Conservation (phyloP, 2,113 vertebrate species). For the Bubo scandiacus region DNA sequence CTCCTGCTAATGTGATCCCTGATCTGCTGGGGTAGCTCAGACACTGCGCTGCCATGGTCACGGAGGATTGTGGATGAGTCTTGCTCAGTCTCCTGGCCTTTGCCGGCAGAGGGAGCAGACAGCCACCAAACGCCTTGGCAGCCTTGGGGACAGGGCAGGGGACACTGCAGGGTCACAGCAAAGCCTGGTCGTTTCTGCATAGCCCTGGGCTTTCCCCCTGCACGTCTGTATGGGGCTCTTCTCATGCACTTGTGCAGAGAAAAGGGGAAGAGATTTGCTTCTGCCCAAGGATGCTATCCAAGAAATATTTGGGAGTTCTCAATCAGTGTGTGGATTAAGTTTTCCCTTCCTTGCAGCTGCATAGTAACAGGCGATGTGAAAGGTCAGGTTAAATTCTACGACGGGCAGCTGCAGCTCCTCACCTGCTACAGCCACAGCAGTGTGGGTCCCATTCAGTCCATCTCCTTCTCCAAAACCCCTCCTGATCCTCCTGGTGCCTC, state of each 20-base stretch:
- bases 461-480: constrained; percentile 83
- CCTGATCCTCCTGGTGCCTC: neutral
- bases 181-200: neutral
- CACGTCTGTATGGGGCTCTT: neutral
- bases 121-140: neutral
- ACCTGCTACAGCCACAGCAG: constrained; percentile 74
- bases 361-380: constrained; percentile 84
- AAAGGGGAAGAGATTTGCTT: neutral
- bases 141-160: neutral
- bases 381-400: constrained; percentile 85
- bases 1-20: neutral
- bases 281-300: neutral
- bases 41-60: accelerated
- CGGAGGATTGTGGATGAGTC: accelerated
- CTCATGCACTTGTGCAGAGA: neutral
- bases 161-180: neutral
- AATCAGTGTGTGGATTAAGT: neutral
- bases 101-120: constrained; percentile 57
- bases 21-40: neutral
- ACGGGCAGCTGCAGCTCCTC: constrained; percentile 72
- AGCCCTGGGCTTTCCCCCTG: neutral
- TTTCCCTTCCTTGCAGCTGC: constrained; percentile 70
- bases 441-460: constrained; percentile 77
- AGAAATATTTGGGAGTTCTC: neutral
- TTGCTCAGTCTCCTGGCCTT: neutral